Evolutionary conservation across 2,888 invertebrate species (phyloP), one percentile per base, ranked within the genome.

Genomic region (Platycheirus albimanus): DNA sequence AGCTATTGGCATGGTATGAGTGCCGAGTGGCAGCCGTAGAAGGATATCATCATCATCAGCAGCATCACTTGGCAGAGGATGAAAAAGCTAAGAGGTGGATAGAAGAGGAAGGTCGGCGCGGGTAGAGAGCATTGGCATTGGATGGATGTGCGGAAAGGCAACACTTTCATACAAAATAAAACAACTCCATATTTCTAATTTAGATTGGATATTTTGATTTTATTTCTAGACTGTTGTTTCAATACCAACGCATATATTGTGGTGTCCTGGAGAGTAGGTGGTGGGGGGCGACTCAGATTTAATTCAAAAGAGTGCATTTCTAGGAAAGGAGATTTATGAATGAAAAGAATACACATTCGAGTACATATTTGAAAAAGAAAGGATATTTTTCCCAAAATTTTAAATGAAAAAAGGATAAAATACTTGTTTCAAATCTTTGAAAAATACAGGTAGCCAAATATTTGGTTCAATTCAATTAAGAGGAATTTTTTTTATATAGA

Each of bases 141-240:
- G 24, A 24, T 5, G 24, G 5, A 24, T 66, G 66, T 76, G 70
- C 61, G 19, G 66, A 67, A 61, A 54, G 69, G 58, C 51, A 69
- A 43, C 15, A 69, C 28, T 63, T 17, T 17, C 41, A 24, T 33
- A 75, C n/a, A n/a, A n/a, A n/a, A n/a, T n/a, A 67, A 24, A 15
- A 77, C 63, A 77, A 71, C 81, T 81, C 71, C 76, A 81, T 81
- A 81, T 81, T 81, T 81, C 76, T 81, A 81, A 77, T 81, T 77
- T 72, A 77, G 66, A 77, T 77, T 81, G 67, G 61, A 74, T 74
- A 74, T 51, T 66, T 58, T 19, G 52, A 47, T 54, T 56, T 64
- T 78, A 19, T 15, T n/a, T 24, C 13, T 47, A 43, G 20, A 56
- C 24, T 17, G 70, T 47, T 52, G 76, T 66, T 81, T 76, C 24